Base-by-base conservation (phyloP, 2,113 vertebrate species). In the Chionis minor region DNA sequence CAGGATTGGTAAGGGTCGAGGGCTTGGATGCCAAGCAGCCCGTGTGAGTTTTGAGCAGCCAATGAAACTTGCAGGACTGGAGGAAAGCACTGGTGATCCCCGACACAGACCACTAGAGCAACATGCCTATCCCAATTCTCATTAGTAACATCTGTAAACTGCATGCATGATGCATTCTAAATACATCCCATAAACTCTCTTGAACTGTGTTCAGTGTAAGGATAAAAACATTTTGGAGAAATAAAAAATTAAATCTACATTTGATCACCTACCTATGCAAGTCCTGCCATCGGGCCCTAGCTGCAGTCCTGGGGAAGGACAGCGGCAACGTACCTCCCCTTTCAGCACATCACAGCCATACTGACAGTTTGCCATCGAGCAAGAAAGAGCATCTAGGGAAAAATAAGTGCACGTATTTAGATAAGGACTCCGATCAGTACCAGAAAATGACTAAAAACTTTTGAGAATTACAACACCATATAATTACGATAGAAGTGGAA, bases 301-400 rank as follows among this genome's bases (percentile, higher is more conserved):
- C 98, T 99, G 99, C 66, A 99, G 98, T 26, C 99, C 99, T 4
- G 99, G 99, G 8, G 99, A 99, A 19, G 99, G 99, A 90, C 99
- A 99, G 88, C 99, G 99, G 95, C 99, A 99, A 62, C 97, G 98
- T 26, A 99, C 98, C 47, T 99, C 99, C 56, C 99, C 99, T 96
- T 99, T 99, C 94, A 99, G 96, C 9, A 99, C 97, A 14, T 99
- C 99, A 59, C 99, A 99, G 96, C 99, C 99, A 23, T 99, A 99
- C 97, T 99, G 99, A 92, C 99, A 99, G 98, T 99, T 99, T 40
- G 99, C 99, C 99, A 99, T 98, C 11, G 98, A 98, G 92, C 99
- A 99, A 1, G 99, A 98, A 54, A 98, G 98, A 66, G 98, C 98
- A 95, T 98, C 99, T 99, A 96, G 40, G 49, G 83, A 61, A 88